These are phyloP conservation scores for Cheilinus undulatus DNA, from an alignment of 2,113 vertebrate species.

Conservation along the genomic window DNA sequence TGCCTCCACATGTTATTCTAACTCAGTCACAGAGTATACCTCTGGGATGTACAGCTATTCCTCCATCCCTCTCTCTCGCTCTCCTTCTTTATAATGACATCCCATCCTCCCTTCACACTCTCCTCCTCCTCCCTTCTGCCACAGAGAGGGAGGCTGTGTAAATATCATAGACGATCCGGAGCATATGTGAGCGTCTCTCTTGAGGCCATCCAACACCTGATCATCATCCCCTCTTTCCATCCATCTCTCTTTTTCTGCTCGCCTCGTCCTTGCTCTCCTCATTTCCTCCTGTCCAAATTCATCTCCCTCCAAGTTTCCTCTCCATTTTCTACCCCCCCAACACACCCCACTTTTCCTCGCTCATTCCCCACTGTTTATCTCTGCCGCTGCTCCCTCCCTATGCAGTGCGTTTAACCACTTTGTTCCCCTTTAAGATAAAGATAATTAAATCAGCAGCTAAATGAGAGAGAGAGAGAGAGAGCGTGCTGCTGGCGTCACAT, in stretches of 20 bases:
- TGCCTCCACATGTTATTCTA: conserved; percentile 80
- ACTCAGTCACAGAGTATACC: conserved; percentile 76
- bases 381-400: conserved; percentile 52
- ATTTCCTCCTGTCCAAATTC: conserved; percentile 61
- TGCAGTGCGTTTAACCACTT: conserved; percentile 75
- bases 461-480: conserved; percentile 64
- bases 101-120: conserved; percentile 56
- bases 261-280: conserved; percentile 49
- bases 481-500: conserved; percentile 72
- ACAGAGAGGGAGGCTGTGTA: conserved; percentile 58
- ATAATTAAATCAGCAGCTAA: conserved; percentile 82
- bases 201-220: conserved; percentile 69
- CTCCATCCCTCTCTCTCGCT: conserved; percentile 16
- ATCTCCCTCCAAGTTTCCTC: conserved; percentile 42
- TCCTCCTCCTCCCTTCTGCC: conserved; percentile 34
- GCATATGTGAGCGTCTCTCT: conserved; percentile 72
- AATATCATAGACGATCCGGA: conserved; percentile 67
- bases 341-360: conserved; percentile 4
- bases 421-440: conserved; percentile 81
- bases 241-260: conserved; percentile 36
- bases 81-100: conserved; percentile 55
- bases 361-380: conserved; percentile 68
- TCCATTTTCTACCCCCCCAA: not conserved
- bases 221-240: conserved; percentile 61
- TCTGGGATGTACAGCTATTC: conserved; percentile 67